Evolutionary conservation across 2,113 vertebrate species (phyloP).

Genomic region (Arizona elegans): DNA sequence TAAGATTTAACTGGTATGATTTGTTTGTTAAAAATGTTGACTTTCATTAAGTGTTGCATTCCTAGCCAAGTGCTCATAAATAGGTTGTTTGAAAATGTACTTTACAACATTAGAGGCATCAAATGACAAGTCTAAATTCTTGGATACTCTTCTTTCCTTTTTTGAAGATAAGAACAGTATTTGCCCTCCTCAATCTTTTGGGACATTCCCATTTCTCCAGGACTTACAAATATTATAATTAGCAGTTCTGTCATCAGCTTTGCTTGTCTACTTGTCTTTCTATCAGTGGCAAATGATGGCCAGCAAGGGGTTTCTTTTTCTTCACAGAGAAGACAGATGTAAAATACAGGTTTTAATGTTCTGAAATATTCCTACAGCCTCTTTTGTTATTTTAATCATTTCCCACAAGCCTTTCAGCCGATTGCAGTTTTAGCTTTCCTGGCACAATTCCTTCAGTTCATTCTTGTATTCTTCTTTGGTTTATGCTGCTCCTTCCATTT

Average conservation of each 20-base stretch:
- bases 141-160: neutral
- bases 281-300: neutral
- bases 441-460: neutral
- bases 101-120: neutral
- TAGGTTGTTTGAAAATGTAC: neutral
- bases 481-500: neutral
- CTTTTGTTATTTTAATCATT: neutral
- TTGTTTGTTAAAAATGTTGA: neutral
- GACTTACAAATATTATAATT: neutral
- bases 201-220: neutral
- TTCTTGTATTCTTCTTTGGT: neutral
- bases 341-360: neutral
- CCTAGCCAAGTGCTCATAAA: neutral
- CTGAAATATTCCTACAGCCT: neutral
- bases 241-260: neutral
- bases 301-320: neutral
- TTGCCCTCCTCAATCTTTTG: neutral
- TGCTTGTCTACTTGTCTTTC: neutral
- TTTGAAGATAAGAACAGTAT: neutral
- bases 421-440: neutral
- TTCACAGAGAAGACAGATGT: neutral
- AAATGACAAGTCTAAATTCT: neutral
- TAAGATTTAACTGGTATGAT: neutral
- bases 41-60: neutral
- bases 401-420: neutral